Base-by-base conservation (phyloP, 2,888 invertebrate genomes). In the Parnassius apollo region DNA sequence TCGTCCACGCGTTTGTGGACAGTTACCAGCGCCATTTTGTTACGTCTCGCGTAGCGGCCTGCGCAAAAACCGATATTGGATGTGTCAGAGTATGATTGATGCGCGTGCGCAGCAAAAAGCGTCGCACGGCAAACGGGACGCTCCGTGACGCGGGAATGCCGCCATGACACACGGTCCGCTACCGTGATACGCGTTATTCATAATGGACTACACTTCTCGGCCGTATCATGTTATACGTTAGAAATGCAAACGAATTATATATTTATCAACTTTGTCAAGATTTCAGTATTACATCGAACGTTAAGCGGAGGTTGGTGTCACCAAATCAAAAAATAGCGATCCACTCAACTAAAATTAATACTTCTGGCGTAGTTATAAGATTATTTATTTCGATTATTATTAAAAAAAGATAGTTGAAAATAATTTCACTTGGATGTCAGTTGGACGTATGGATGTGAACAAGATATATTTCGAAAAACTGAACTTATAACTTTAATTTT, bases 11-110 rank as follows among this genome's bases (percentile, higher is more conserved):
- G 85, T 78, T 78, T 76, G 77, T 71, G 76, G 76, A 78, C 78
- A 72, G 72, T 76, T 76, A 75, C 66, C 66, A 71, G 72, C 73
- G 77, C 76, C 84, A 85, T 85, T 81, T 85, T 81, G 83, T 80
- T 76, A 79, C 76, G 78, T 77, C 70, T 71, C 69, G 72, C 74
- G 76, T 69, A 80, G 71, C 84, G 71, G 69, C 66, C 65, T 61
- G 64, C 69, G 76, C 78, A 91, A 91, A 91, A 91, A 90, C 82
- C 81, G 77, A 90, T 90, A 91, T 91, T 91, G 91, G 91, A 91
- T 89, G 86, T 90, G 91, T 91, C 91, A 91, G 80, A 86, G 77
- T 76, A 88, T 91, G 91, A 91, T 91, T 85, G 88, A 91, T 91
- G 91, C 79, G 82, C 80, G 74, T 68, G 76, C 68, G 75, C 73